These are phyloP conservation scores for Tenualosa thibaudeaui DNA, from an alignment of 2,797 vertebrate species.

Conservation along the genomic window DNA sequence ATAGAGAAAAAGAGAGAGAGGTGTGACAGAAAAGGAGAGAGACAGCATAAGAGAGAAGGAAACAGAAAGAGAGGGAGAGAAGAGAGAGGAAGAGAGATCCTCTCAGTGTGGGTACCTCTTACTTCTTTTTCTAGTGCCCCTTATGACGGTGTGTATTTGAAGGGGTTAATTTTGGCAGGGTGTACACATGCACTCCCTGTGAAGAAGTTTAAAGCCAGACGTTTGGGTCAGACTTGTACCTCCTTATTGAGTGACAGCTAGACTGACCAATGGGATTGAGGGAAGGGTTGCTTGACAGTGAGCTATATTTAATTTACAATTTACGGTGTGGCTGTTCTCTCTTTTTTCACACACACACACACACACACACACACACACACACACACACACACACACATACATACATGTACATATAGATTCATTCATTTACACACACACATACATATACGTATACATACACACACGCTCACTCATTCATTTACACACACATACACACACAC, in stretches of 20 bases:
- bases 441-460: too few relatives aligned
- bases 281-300: conserved; percentile 52
- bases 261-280: conserved; percentile 63
- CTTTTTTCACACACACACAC: conserved; percentile 33
- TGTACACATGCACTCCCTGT: conserved; percentile 46
- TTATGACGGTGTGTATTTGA: conserved; percentile 43
- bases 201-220: conserved; percentile 50
- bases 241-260: conserved; percentile 62
- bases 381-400: too few relatives aligned
- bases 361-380: background rate
- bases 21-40: background rate
- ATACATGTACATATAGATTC: background rate
- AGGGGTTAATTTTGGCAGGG: conserved; percentile 60
- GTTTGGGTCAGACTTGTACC: conserved; percentile 54
- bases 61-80: background rate
- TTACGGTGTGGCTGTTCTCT: conserved; percentile 58
- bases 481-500: background rate
- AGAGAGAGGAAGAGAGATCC: background rate
- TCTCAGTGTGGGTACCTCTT: conserved; percentile 22
- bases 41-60: too few relatives aligned
- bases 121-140: conserved; percentile 18
- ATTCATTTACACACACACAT: background rate
- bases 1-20: background rate
- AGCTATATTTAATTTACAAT: conserved; percentile 72
- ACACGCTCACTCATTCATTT: background rate